Conservation (phyloP, 2,113 vertebrate genomes). For the Nicator chloris region DNA sequence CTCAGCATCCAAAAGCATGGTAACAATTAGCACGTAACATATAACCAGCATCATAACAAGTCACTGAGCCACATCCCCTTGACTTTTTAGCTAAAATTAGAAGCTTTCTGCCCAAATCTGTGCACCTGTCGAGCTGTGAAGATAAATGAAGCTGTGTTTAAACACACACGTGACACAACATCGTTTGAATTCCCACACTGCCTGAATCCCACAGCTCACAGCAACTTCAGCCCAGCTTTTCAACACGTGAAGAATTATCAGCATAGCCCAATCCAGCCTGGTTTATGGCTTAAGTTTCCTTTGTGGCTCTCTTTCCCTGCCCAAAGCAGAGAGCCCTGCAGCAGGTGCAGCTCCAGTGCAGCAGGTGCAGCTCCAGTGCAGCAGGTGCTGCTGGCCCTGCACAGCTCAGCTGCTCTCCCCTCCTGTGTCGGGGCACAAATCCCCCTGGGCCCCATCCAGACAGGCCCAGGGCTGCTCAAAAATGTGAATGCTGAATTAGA, state of each 20-base stretch:
- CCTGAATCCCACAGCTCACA: neutral
- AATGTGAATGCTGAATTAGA: too few relatives aligned
- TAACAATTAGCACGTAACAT: neutral
- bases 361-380: neutral
- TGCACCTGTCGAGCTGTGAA: neutral
- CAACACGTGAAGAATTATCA: neutral
- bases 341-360: neutral
- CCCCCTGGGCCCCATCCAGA: too few relatives aligned
- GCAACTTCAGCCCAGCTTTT: neutral
- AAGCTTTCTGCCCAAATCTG: neutral
- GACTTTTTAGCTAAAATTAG: neutral
- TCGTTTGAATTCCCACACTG: neutral
- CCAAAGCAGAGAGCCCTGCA: neutral
- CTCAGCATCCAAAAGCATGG: neutral
- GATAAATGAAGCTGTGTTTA: neutral
- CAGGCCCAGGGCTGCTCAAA: too few relatives aligned
- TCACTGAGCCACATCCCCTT: neutral
- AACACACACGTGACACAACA: fast-evolving
- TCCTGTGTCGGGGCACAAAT: too few relatives aligned
- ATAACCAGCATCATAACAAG: neutral
- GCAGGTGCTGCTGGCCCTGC: neutral
- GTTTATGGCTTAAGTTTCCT: neutral
- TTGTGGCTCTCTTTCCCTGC: neutral
- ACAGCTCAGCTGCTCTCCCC: neutral
- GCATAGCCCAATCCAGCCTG: fast-evolving